Conservation (phyloP, 2,113 vertebrate genomes). For the Mustela lutreola region DNA sequence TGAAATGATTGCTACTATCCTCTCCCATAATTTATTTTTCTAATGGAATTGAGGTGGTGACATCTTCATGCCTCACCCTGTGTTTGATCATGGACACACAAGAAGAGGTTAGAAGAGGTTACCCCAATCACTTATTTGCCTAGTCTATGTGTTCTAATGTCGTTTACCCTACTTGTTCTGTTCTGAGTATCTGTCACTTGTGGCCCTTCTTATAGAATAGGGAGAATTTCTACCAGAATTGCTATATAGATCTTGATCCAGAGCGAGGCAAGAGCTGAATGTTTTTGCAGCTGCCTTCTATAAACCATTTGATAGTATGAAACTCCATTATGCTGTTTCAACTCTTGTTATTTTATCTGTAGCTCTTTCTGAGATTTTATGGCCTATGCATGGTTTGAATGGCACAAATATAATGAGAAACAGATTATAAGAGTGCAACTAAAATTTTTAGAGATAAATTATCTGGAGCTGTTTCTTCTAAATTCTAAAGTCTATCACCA, state of each 20-base stretch:
- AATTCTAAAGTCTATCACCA: conserved; percentile 53
- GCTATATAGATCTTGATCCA: background rate
- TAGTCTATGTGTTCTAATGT: background rate
- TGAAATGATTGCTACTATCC: background rate
- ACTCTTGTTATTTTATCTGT: conserved; percentile 63
- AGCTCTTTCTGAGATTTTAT: conserved; percentile 63
- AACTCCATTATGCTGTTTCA: conserved; percentile 4
- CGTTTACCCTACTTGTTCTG: background rate
- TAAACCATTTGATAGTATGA: background rate
- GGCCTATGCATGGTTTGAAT: conserved; percentile 57
- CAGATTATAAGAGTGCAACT: conserved; percentile 47
- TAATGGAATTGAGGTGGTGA: background rate
- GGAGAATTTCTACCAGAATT: conserved; percentile 16
- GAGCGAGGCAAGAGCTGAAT: background rate
- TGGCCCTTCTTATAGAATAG: background rate
- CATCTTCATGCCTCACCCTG: background rate
- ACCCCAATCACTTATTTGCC: background rate
- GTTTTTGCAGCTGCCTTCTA: conserved; percentile 44
- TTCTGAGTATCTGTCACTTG: conserved; percentile 18
- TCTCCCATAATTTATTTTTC: background rate
- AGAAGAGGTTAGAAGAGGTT: background rate
- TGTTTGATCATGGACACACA: background rate
- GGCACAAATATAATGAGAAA: conserved; percentile 73
- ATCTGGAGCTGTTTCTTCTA: conserved; percentile 9
- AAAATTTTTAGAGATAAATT: conserved; percentile 49